Percentiles rank a stretch among this genome's conserved stretches.
phyloP scores from a whole-genome alignment of 2,113 vertebrate species.

The Cyphotilapia sp. region DNA sequence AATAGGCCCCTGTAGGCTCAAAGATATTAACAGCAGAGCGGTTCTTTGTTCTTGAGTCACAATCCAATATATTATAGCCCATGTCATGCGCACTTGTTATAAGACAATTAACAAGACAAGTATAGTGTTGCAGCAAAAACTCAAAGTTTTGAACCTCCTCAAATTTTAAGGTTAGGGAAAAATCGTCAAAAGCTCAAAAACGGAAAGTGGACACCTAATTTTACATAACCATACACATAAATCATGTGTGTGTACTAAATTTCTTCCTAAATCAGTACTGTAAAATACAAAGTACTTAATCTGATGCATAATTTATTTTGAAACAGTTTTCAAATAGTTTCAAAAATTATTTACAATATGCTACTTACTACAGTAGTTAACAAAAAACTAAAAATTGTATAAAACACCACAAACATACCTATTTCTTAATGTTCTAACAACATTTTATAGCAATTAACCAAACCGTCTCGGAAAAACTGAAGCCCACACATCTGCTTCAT shows the following conservation, averaged over 20 bases:
- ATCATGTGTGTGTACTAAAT: background rate
- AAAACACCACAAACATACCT: background rate
- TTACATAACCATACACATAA: background rate
- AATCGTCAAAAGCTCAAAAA: background rate
- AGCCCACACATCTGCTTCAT: background rate
- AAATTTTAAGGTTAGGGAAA: background rate
- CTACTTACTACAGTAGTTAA: background rate
- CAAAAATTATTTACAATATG: background rate
- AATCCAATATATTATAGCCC: background rate
- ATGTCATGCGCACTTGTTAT: background rate
- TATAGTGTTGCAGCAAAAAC: background rate
- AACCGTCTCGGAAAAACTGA: fast-evolving
- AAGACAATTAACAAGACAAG: background rate
- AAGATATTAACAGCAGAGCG: background rate
- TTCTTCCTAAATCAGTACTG: background rate
- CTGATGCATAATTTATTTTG: background rate
- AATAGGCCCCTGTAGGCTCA: background rate
- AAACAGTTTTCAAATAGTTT: background rate
- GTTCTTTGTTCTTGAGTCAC: background rate
- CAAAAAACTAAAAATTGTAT: background rate
- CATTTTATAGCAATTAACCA: background rate
- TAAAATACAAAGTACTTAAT: background rate
- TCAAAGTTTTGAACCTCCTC: background rate
- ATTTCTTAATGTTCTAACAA: background rate
- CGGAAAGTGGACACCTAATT: background rate